Base-by-base conservation (phyloP, 2,888 invertebrate genomes). In the Panopea generosa region DNA sequence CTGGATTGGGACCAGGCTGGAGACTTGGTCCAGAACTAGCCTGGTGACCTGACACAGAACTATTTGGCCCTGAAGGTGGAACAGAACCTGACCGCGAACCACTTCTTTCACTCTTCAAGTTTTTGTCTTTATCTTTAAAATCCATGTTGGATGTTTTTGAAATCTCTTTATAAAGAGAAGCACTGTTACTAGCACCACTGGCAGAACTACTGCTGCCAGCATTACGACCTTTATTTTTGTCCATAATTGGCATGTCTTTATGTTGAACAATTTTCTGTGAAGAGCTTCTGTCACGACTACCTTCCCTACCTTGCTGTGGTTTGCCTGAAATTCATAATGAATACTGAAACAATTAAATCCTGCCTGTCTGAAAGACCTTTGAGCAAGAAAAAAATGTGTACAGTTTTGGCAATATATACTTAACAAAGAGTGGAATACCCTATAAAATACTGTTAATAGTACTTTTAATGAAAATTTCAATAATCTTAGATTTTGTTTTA, bases 311-410 rank as follows among this genome's bases (percentile, higher is more conserved):
- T 14, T 52, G n/a, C 22, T 3, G 14, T n/a, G 70, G 67, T 33
- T 67, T 71, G 29, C 62, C 76, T 76, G 55, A n/a, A 70, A 74
- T n/a, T 16, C n/a, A n/a, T n/a, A n/a, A n/a, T n/a, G n/a, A n/a
- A n/a, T n/a, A n/a, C n/a, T n/a, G n/a, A n/a, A n/a, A n/a, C n/a
- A n/a, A n/a, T n/a, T n/a, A n/a, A n/a, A n/a, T n/a, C n/a, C n/a
- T n/a, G n/a, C n/a, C n/a, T n/a, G n/a, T n/a, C n/a, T n/a, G n/a
- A n/a, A n/a, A n/a, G n/a, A n/a, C n/a, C n/a, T n/a, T n/a, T n/a
- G n/a, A n/a, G n/a, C n/a, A n/a, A n/a, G n/a, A n/a, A n/a, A n/a
- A n/a, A n/a, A n/a, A n/a, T n/a, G n/a, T n/a, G n/a, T n/a, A n/a
- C n/a, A n/a, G n/a, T n/a, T n/a, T n/a, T n/a, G n/a, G n/a, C n/a